Conservation (phyloP, 2,888 invertebrate genomes). For the Alloscopus bannaensis region DNA sequence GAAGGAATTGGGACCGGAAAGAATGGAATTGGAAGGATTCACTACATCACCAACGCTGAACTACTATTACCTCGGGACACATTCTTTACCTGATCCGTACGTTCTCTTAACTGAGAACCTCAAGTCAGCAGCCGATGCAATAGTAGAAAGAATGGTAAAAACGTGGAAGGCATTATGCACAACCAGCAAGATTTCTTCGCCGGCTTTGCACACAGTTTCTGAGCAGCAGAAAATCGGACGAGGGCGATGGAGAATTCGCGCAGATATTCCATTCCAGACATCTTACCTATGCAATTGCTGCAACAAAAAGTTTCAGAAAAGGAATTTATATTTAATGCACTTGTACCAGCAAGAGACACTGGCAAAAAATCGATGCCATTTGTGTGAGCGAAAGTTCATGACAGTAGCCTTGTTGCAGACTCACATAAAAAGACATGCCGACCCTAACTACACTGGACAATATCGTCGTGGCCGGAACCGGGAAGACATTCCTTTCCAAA, state of each 20-base stretch:
- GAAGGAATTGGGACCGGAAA: background rate
- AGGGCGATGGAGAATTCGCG: background rate
- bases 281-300: conserved; percentile 37
- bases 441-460: background rate
- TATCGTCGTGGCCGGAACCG: background rate
- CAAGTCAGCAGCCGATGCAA: conserved; percentile 6
- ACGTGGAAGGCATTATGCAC: too few relatives aligned
- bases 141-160: background rate
- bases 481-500: conserved; percentile 32
- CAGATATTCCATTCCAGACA: conserved; percentile 40
- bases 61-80: conserved; percentile 27
- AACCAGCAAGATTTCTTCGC: too few relatives aligned
- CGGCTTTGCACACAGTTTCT: too few relatives aligned
- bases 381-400: conserved; percentile 28
- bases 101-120: conserved; percentile 22
- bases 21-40: background rate
- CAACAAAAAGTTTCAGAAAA: conserved; percentile 8
- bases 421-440: conserved; percentile 11
- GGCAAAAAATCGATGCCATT: conserved; percentile 15
- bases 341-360: conserved; percentile 2
- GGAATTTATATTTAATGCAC: conserved; percentile 26
- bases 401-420: background rate
- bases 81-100: conserved; percentile 31
- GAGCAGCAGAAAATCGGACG: too few relatives aligned
- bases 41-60: background rate